Base-by-base conservation (phyloP, 2,888 invertebrate genomes). In the Reticulitermes lucifugus region DNA sequence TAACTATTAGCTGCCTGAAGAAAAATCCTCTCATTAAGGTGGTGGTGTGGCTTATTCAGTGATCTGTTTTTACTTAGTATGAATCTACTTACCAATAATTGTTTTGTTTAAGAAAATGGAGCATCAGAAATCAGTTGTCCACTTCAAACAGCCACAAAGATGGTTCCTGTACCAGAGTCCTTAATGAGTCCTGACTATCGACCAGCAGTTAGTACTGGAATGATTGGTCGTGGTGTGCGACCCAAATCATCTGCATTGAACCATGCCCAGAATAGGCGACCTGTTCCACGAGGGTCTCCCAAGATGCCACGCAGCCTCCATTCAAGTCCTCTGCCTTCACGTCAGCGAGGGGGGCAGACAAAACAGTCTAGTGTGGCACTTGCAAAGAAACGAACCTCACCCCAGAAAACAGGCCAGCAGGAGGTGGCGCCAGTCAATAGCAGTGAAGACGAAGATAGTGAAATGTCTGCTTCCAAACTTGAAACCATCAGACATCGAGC, bases 111-210 rank as follows among this genome's bases (percentile, higher is more conserved):
- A 81, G 81, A 81, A 43, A 70, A 81, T 81, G 81, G 46, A 43
- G 60, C 46, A 18, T n/a, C 22, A 22, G 46, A 18, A 4, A 35
- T 55, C 7, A 75, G 43, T 21, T 85, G 83, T 35, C 86, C 96
- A 0, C 90, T 97, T 86, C 95, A 96, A 89, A 96, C 96, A 18
- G 95, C 96, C 18, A 96, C 96, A 0, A 97, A 96, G 91, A 95
- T 97, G 93, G 96, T 97, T 0, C 97, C 97, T 0, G 97, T 97
- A 51, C 97, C 97, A 0, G 97, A 97, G 90, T 96, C 96, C 0
- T 91, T 97, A 2, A 96, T 96, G 95, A 96, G 96, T 89, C 96
- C 96, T 0, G 96, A 96, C 90, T 95, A 95, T 90, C 93, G 91
- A 65, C 91, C 91, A 41, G 86, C 91, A 41, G 85, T 89, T 1